phyloP scores from a whole-genome alignment of 1,140 invertebrate genomes.

The Pristionchus pacificus region DNA sequence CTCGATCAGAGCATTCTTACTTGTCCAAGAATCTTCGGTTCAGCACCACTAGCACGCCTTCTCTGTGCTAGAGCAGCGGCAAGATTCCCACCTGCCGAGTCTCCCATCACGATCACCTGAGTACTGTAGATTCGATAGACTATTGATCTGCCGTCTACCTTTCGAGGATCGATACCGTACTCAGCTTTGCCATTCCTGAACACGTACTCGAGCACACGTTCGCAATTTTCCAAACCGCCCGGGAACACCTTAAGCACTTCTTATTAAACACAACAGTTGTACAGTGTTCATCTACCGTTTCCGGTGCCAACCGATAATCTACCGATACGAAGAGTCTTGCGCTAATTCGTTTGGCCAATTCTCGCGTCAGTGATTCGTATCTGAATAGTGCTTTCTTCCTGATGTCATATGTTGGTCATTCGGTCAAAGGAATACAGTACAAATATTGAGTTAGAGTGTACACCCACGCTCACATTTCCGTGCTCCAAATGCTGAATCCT shows the following conservation, averaged over 20 bases:
- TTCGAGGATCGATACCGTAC: conserved; percentile 14
- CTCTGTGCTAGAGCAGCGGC: conserved; percentile 33
- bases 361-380: conserved; percentile 22
- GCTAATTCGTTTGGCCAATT: conserved; percentile 14
- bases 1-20: not conserved
- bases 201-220: conserved; percentile 30
- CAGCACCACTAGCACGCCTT: conserved; percentile 1
- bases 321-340: conserved; percentile 13
- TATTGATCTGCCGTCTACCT: conserved; percentile 10
- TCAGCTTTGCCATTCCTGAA: conserved; percentile 5
- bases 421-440: too few relatives aligned
- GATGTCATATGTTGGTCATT: too few relatives aligned
- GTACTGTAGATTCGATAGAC: not conserved
- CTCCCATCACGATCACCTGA: conserved; percentile 34
- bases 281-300: conserved; percentile 29
- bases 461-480: conserved; percentile 20
- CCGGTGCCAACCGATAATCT: conserved; percentile 13
- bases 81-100: conserved; percentile 38
- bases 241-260: conserved; percentile 39
- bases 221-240: conserved; percentile 45
- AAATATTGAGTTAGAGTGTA: not conserved
- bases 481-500: conserved; percentile 38
- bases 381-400: too few relatives aligned
- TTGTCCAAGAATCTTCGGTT: conserved; percentile 15
- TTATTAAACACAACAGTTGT: conserved; percentile 30